These are phyloP conservation scores for Agrenia bidenticulata DNA, from an alignment of 2,888 invertebrate species.

Conservation along the genomic window DNA sequence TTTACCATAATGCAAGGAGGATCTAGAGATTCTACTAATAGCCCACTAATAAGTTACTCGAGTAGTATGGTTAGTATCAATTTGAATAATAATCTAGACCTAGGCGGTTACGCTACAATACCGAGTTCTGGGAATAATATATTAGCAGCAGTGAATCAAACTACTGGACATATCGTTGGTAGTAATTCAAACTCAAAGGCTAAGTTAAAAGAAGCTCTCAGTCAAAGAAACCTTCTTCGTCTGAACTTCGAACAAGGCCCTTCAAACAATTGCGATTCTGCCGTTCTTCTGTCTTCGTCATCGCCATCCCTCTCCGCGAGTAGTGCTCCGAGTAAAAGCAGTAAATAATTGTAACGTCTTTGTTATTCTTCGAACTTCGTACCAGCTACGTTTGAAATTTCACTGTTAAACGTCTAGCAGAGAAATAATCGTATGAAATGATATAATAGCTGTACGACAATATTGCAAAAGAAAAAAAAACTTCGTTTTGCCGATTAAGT, in stretches of 20 bases:
- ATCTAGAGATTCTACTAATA: not conserved
- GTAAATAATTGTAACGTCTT: no score
- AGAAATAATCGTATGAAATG: no score
- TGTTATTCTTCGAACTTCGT: not conserved
- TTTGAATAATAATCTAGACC: conserved; percentile 22
- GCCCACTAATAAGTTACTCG: not conserved
- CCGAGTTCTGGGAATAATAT: conserved; percentile 9
- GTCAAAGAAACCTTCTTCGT: conserved; percentile 34
- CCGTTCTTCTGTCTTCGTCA: conserved; percentile 33
- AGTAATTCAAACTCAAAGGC: conserved; percentile 25
- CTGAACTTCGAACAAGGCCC: conserved; percentile 40
- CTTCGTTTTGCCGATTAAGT: no score
- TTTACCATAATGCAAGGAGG: conserved; percentile 1
- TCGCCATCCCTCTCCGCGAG: conserved; percentile 12
- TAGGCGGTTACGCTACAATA: conserved; percentile 17
- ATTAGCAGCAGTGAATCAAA: not conserved
- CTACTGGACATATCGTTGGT: not conserved
- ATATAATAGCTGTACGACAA: no score
- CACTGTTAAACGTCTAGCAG: no score
- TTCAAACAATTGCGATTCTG: conserved; percentile 23
- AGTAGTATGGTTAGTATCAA: conserved; percentile 37
- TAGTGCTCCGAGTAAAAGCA: not conserved
- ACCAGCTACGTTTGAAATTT: no score
- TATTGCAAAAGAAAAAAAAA: no score
- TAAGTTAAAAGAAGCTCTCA: conserved; percentile 36